phyloP scores from a whole-genome alignment of 2,888 invertebrate species.

The Eilema griseolum region DNA sequence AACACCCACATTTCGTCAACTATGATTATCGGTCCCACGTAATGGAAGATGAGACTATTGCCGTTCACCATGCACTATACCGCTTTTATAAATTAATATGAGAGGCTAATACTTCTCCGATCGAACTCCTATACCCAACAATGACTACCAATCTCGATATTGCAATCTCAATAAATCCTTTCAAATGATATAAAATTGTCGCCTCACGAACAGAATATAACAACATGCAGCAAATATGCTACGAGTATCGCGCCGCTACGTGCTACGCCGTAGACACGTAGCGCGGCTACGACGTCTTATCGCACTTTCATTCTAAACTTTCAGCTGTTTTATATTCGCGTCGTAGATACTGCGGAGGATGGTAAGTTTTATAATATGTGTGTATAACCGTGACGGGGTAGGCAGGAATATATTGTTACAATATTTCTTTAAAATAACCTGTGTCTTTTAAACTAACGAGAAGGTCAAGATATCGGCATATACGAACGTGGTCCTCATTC shows the following conservation, averaged over 20 bases:
- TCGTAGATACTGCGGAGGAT: background rate
- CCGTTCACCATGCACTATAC: background rate
- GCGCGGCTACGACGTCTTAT: slow-evolving; percentile 11
- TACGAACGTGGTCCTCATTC: background rate
- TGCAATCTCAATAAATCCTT: background rate
- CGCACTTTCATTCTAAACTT: slow-evolving; percentile 7
- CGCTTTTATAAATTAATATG: background rate
- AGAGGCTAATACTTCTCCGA: background rate
- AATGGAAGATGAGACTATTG: no score
- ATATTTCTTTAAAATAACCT: background rate
- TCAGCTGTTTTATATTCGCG: slow-evolving; percentile 8
- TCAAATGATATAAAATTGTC: slow-evolving; percentile 3
- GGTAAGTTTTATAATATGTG: background rate
- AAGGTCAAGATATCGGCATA: background rate
- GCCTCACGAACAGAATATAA: background rate
- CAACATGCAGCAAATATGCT: slow-evolving; percentile 12
- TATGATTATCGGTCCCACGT: no score
- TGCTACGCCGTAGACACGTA: no score
- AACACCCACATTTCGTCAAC: no score
- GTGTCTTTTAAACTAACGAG: background rate
- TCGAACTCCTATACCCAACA: background rate
- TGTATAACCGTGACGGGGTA: background rate
- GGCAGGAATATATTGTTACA: background rate
- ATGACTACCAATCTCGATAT: background rate
- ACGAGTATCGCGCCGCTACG: slow-evolving; percentile 3